Conservation (phyloP, 1,140 invertebrate species). For the Babylonia areolata region DNA sequence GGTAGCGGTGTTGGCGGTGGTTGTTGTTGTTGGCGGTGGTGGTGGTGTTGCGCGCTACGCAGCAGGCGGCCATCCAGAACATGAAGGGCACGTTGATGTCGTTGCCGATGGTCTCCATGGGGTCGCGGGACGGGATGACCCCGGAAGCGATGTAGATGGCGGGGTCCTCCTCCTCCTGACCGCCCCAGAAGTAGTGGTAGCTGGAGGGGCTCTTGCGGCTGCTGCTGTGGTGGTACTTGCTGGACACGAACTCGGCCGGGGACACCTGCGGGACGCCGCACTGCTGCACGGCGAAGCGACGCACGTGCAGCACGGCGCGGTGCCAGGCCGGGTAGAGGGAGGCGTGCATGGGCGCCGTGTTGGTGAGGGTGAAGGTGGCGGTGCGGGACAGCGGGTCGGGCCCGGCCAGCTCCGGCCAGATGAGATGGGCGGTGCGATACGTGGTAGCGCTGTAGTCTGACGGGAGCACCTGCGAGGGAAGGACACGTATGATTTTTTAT, state of each 20-base stretch:
- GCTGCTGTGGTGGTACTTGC: neutral
- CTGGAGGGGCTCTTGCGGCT: neutral
- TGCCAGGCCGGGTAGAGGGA: constrained; percentile 58
- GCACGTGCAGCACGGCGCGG: constrained; percentile 42
- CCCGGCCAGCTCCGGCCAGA: constrained; percentile 56
- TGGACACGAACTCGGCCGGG: constrained; percentile 23
- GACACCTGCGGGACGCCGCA: constrained; percentile 52
- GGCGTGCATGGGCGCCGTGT: constrained; percentile 58
- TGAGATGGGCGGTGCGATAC: constrained; percentile 55
- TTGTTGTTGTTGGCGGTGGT: neutral
- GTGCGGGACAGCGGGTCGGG: constrained; percentile 47
- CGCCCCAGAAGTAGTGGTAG: constrained; percentile 5
- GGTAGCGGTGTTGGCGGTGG: neutral
- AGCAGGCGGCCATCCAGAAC: constrained; percentile 66
- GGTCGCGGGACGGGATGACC: constrained; percentile 50
- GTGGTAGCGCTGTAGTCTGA: constrained; percentile 49
- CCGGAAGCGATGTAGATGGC: constrained; percentile 56
- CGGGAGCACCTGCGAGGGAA: constrained; percentile 42
- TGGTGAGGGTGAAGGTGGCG: constrained; percentile 61
- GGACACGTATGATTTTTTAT: too few relatives aligned
- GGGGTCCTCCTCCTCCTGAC: neutral
- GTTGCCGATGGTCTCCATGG: constrained; percentile 55
- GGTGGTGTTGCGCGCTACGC: constrained; percentile 43
- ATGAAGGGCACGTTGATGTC: constrained; percentile 63
- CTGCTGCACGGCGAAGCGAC: constrained; percentile 54